phyloP scores from a whole-genome alignment of 2,113 vertebrate species.

The Nannobrachium achirus region DNA sequence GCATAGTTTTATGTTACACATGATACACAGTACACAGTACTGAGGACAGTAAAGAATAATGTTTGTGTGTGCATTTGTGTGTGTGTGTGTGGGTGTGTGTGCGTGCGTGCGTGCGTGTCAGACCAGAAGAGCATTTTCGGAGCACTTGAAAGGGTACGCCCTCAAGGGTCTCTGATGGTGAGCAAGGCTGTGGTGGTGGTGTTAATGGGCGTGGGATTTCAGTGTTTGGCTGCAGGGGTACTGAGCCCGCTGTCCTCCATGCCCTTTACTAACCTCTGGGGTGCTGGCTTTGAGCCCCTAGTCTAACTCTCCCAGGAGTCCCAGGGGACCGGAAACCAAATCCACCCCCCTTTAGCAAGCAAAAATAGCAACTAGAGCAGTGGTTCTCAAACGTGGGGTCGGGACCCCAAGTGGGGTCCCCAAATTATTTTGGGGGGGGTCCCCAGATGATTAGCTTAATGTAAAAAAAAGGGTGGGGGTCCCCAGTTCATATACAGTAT shows the following conservation, averaged over 20 bases:
- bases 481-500: no score
- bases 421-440: no score
- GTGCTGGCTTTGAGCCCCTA: slow-evolving; percentile 54
- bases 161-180: background rate
- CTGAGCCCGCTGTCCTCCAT: slow-evolving; percentile 26
- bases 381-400: no score
- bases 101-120: background rate
- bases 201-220: slow-evolving; percentile 2
- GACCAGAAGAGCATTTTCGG: background rate
- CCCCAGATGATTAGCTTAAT: no score
- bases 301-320: slow-evolving; percentile 31
- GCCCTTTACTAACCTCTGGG: slow-evolving; percentile 54
- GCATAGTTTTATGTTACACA: background rate
- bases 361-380: slow-evolving; percentile 54
- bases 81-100: background rate
- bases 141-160: slow-evolving; percentile 6
- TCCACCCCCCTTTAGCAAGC: slow-evolving; percentile 27
- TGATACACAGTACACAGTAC: no score
- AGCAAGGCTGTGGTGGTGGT: background rate
- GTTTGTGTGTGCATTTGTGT: background rate
- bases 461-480: no score
- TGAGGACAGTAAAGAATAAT: background rate
- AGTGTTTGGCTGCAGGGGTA: slow-evolving; percentile 10
- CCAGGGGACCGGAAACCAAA: no score
- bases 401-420: no score